Conservation (phyloP, 2,113 vertebrate species). For the Serinus canaria region DNA sequence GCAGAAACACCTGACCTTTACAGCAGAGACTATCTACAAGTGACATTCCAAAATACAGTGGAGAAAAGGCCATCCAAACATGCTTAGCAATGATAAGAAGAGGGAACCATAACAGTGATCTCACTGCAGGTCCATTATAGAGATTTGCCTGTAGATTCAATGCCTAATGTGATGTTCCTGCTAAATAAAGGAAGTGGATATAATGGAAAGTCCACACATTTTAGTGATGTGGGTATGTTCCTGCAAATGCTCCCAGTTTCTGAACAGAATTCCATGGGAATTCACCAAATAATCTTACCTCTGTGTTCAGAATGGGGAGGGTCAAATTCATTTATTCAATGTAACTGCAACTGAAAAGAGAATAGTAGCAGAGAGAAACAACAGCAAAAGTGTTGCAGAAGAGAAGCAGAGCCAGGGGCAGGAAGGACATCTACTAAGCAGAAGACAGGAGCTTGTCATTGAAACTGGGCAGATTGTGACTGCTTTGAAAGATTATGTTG, state of each 20-base stretch:
- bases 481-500: background rate
- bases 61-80: background rate
- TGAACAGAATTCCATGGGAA: background rate
- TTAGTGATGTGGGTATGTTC: background rate
- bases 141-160: background rate
- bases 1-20: background rate
- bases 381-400: background rate
- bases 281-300: background rate
- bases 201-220: background rate
- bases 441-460: background rate
- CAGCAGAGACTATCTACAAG: background rate
- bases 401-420: background rate
- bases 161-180: background rate
- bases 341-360: background rate
- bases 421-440: background rate
- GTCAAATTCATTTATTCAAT: background rate
- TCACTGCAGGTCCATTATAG: background rate
- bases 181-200: background rate
- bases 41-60: background rate
- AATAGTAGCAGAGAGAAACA: background rate
- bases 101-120: background rate
- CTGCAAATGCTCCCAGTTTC: background rate
- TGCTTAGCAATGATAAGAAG: background rate
- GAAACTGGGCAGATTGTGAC: background rate
- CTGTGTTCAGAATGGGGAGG: background rate